phyloP scores from a whole-genome alignment of 1,140 invertebrate genomes.

The Steinernema khuongi region DNA sequence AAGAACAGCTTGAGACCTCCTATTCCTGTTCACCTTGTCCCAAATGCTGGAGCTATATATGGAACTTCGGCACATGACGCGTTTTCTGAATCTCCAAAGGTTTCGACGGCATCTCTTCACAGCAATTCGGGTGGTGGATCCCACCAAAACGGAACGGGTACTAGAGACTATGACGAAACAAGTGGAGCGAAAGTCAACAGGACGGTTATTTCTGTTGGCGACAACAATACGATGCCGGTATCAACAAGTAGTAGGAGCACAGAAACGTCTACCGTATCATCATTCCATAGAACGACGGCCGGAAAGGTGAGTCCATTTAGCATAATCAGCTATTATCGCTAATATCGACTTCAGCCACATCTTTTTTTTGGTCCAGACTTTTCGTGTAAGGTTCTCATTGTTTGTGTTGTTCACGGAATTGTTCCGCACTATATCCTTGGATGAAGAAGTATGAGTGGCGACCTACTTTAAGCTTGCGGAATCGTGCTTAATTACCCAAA shows the following conservation, averaged over 20 bases:
- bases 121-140: not conserved
- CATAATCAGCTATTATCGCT: not conserved
- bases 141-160: not conserved
- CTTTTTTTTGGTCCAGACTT: too few relatives aligned
- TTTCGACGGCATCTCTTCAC: not conserved
- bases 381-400: too few relatives aligned
- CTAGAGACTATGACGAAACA: not conserved
- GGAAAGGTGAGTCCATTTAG: not conserved
- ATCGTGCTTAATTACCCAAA: too few relatives aligned
- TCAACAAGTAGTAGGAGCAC: not conserved
- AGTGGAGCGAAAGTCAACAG: not conserved
- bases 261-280: not conserved
- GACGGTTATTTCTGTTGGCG: not conserved
- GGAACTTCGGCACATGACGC: not conserved
- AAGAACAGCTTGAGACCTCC: constrained; percentile 4
- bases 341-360: too few relatives aligned
- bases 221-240: not conserved
- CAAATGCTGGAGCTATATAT: not conserved
- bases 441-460: too few relatives aligned
- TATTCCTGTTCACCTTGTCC: not conserved
- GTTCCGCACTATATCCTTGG: too few relatives aligned
- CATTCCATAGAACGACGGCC: not conserved
- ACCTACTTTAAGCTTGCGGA: too few relatives aligned
- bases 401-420: too few relatives aligned
- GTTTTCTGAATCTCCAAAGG: not conserved